Evolutionary conservation across 2,888 invertebrate genomes (phyloP), one percentile per base, ranked within the genome.

Genomic region (Resseliella maxima): DNA sequence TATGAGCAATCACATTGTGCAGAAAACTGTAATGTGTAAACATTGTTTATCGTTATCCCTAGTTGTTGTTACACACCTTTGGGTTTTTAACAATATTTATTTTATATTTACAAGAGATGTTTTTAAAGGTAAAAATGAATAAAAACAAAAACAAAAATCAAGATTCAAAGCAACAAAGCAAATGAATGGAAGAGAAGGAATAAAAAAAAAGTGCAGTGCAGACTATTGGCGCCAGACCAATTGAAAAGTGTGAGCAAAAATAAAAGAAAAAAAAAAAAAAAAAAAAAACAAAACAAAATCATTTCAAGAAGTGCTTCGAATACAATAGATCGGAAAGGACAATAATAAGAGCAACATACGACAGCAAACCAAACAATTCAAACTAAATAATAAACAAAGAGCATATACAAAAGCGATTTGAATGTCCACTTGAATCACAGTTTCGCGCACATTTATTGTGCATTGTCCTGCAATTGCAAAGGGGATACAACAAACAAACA

Each of bases 171-270:
- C 6, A 83, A 38, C 38, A 83, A 27, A 72, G n/a, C 59, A 83
- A n/a, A 38, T n/a, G n/a, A 38, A 83, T n/a, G 38, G 38, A 21
- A 83, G 24, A 21, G 12, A 83, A 3, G 12, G 41, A 83, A 83
- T 38, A 83, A n/a, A 36, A n/a, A 36, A 83, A 38, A 21, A 15
- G 24, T 83, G 83, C 38, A n/a, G 83, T 83, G 83, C 83, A 83
- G 83, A 83, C 83, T 83, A 21, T 83, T 83, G 83, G 83, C 83
- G 83, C 83, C 83, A 83, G 83, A 83, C 83, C 83, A 83, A 83
- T 83, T 83, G 36, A 83, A 83, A 38, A 83, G 21, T 83, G 38
- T 83, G 83, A 38, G 8, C 38, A 83, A 83, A 83, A 83, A n/a
- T 83, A 38, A 72, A 81, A 83, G 27, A 38, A 83, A n/a, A n/a